A percentile compares a stretch with the other conserved stretches of the same genome.
phyloP scores from a whole-genome alignment of 2,888 invertebrate species.

The Teleogryllus oceanicus region DNA sequence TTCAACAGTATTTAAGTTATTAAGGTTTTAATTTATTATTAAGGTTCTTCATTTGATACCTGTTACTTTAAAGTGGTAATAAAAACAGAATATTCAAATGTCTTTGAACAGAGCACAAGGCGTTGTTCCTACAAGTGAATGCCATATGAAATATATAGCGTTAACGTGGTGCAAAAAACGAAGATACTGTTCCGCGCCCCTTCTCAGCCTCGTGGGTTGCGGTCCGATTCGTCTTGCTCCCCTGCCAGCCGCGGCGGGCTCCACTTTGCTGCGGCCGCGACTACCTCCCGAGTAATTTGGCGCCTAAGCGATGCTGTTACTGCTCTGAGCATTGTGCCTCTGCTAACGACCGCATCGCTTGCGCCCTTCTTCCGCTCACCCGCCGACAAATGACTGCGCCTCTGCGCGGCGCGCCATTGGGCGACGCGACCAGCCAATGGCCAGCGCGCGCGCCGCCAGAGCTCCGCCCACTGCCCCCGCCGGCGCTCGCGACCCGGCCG shows the following conservation, averaged over 20 bases:
- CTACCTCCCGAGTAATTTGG: not conserved
- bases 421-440: not conserved
- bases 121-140: too few relatives aligned
- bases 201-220: too few relatives aligned
- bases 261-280: not conserved
- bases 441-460: not conserved
- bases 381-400: constrained; percentile 1
- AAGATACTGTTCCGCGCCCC: too few relatives aligned
- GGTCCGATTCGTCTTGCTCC: too few relatives aligned
- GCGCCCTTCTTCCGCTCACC: not conserved
- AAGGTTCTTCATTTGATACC: too few relatives aligned
- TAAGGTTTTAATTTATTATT: too few relatives aligned
- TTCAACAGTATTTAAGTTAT: too few relatives aligned
- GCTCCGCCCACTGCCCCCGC: constrained; percentile 7
- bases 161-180: too few relatives aligned
- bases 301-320: constrained; percentile 9
- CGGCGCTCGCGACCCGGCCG: not conserved
- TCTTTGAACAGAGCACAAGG: too few relatives aligned
- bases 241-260: not conserved
- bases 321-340: not conserved
- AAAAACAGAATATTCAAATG: too few relatives aligned
- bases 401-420: not conserved
- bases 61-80: too few relatives aligned
- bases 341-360: constrained; percentile 9
- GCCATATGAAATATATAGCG: too few relatives aligned